These are phyloP conservation scores for Sialis lutaria DNA, from an alignment of 2,888 invertebrate species.

Conservation along the genomic window DNA sequence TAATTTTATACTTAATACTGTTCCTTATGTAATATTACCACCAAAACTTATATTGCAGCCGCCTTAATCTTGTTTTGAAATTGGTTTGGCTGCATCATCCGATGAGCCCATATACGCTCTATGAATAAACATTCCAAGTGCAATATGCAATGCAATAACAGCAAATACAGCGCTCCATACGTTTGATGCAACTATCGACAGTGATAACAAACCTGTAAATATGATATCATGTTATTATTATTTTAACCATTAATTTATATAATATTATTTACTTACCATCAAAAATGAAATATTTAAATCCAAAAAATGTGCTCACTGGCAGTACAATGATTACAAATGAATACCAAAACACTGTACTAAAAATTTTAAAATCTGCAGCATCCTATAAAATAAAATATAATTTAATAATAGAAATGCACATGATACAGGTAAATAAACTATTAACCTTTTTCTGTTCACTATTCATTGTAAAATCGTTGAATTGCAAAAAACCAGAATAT, in stretches of 20 bases:
- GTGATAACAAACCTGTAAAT: slow-evolving; percentile 29
- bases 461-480: too few relatives aligned
- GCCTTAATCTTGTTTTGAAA: slow-evolving; percentile 2
- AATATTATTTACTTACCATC: slow-evolving; percentile 39
- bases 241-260: slow-evolving; percentile 16
- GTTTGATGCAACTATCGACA: slow-evolving; percentile 41
- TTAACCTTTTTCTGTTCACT: too few relatives aligned
- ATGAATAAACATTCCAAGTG: slow-evolving; percentile 61
- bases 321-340: slow-evolving; percentile 57
- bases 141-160: slow-evolving; percentile 55
- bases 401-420: not conserved
- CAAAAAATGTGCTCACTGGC: slow-evolving; percentile 59
- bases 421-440: too few relatives aligned
- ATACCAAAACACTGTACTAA: slow-evolving; percentile 59
- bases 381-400: slow-evolving; percentile 22
- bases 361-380: slow-evolving; percentile 49
- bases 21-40: too few relatives aligned
- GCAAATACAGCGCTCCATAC: slow-evolving; percentile 65
- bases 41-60: too few relatives aligned
- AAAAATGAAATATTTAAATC: slow-evolving; percentile 47
- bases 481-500: too few relatives aligned
- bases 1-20: too few relatives aligned
- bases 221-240: slow-evolving; percentile 5
- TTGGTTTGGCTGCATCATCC: slow-evolving; percentile 26
- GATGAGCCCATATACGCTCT: slow-evolving; percentile 52